Percentiles rank a stretch among this genome's conserved stretches.
Conservation (phyloP, 1,140 invertebrate species). For the Drosophila pallidifrons region DNA sequence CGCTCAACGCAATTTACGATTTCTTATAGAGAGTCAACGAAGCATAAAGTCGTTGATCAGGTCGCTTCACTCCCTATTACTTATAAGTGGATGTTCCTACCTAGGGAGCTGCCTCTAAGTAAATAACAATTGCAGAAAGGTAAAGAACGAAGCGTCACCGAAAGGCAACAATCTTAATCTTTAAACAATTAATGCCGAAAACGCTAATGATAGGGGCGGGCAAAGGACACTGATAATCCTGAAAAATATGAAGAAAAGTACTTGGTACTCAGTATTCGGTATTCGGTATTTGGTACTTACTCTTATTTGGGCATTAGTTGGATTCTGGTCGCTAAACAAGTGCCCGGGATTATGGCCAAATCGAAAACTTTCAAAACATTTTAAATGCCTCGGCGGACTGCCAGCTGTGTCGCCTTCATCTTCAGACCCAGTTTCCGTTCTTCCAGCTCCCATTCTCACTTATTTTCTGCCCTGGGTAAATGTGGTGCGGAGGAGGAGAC, state of each 20-base stretch:
- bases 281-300: conserved; percentile 9
- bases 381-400: conserved; percentile 52
- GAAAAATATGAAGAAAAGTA: conserved; percentile 44
- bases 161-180: conserved; percentile 74
- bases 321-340: conserved; percentile 42
- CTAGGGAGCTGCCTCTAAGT: conserved; percentile 53
- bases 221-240: conserved; percentile 67
- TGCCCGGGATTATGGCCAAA: conserved; percentile 59
- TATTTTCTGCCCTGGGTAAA: conserved; percentile 53
- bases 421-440: not conserved
- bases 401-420: conserved; percentile 58
- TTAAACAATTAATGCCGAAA: conserved; percentile 62
- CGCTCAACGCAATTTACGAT: conserved; percentile 61
- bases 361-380: conserved; percentile 64
- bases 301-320: conserved; percentile 21
- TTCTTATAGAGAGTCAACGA: conserved; percentile 50
- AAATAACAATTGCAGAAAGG: conserved; percentile 61
- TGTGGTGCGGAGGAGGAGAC: not conserved
- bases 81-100: conserved; percentile 21
- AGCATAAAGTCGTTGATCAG: conserved; percentile 71
- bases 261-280: not conserved
- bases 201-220: conserved; percentile 71
- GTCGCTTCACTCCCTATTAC: conserved; percentile 11
- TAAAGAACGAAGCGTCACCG: conserved; percentile 25
- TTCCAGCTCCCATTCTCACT: conserved; percentile 13